Base-by-base conservation (phyloP, 2,888 invertebrate species). In the Eucera pruinosa region DNA sequence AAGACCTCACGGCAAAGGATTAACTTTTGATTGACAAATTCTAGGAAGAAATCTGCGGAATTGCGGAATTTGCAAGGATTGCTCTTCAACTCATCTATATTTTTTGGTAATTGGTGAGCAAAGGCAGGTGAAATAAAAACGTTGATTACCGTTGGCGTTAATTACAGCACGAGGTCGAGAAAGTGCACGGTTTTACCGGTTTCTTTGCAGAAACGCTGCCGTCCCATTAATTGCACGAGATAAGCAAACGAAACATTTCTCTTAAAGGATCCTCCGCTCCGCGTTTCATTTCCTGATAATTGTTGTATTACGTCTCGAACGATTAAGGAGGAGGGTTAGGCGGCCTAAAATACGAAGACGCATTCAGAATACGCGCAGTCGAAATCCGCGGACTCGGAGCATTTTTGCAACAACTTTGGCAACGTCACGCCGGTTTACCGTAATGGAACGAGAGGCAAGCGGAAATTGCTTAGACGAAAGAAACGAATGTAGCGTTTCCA, bases 401-500 rank as follows among this genome's bases (percentile, higher is more conserved):
- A n/a, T 36, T 48, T 61, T 50, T 43, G 41, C 33, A 20, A 9
- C 15, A 3, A 11, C 36, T 45, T 23, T 41, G 15, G 9, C 2
- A 11, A 20, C 39, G 47, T 43, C 41, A 11, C 43, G 13, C 15
- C 33, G 33, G 48, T 71, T 58, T 67, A 67, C 58, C 30, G 39
- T 54, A 67, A 67, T 45, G 52, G 57, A 52, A 67, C 20, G 23
- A 52, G 58, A 45, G 55, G 33, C 57, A 33, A 27, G n/a, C 58
- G 67, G 50, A 67, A 67, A 72, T 72, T 67, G 58, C 58, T 60
- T 45, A 52, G 45, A 39, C 27, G 43, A 45, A 45, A 36, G 67
- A 60, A 58, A 60, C 52, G 67, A 52, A 54, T n/a, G 20, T 47
- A n/a, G n/a, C 18, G 52, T 72, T 55, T 41, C 20, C 7, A 6